Base-by-base conservation (phyloP, 2,888 invertebrate species). In the Pimpla rufipes region DNA sequence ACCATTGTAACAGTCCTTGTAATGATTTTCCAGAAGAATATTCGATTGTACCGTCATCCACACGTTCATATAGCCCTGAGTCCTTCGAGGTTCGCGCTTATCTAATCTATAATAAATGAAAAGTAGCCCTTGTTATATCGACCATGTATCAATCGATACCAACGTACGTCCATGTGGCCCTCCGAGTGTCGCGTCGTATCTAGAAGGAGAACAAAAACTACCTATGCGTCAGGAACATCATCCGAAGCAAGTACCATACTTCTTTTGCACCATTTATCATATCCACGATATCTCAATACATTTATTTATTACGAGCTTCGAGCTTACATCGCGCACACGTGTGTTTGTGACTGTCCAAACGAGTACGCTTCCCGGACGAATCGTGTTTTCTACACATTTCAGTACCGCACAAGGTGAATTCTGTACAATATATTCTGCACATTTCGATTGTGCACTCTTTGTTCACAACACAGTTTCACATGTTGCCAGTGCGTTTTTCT, bases 251-350 rank as follows among this genome's bases (percentile, higher is more conserved):
- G 55, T 10, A 10, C 16, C 13, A 37, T 13, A 18, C 10, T n/a
- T 5, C 8, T 45, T 45, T 73, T 45, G 57, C 71, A 71, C 57
- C 55, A 71, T 23, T 21, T n/a, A 29, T 18, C 29, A n/a, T 23
- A 10, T 11, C 52, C 18, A 11, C 42, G 45, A 66, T 66, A 66
- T 57, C 50, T 23, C 16, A 57, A 77, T 67, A 66, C 74, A 74
- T 76, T 64, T 81, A 76, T 71, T 81, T 77, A 77, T 81, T 21
- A 67, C 47, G 67, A 47, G 55, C 55, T 52, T 50, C 23, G 10
- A 71, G 55, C 73, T 81, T 81, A 81, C 73, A n/a, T n/a, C n/a
- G n/a, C 66, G 35, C 18, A 57, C 37, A 35, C 42, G 37, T 42
- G 18, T 67, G 57, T 8, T 13, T 55, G 23, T 42, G 55, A 10